These are phyloP conservation scores for Phaenicophaeus curvirostris DNA, from an alignment of 2,797 vertebrate genomes.

Conservation along the genomic window DNA sequence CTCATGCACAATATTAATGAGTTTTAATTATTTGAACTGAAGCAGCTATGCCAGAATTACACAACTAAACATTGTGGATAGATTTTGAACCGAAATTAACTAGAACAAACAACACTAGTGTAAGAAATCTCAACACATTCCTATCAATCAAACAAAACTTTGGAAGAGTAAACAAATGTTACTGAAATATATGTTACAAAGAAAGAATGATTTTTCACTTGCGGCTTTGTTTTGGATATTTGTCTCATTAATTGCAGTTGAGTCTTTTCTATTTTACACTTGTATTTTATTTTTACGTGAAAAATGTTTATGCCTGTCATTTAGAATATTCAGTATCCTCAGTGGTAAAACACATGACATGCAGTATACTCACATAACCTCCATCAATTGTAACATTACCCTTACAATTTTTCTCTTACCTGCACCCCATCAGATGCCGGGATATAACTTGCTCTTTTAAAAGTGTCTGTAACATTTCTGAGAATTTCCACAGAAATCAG, in stretches of 20 bases:
- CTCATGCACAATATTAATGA: background rate
- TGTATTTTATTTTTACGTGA: background rate
- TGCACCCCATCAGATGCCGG: slow-evolving; percentile 97
- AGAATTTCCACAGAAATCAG: slow-evolving; percentile 98
- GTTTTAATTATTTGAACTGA: slow-evolving; percentile 23
- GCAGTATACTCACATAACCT: slow-evolving; percentile 5
- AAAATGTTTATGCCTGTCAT: background rate
- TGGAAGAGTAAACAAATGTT: background rate
- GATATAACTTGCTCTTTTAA: slow-evolving; percentile 96
- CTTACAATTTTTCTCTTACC: slow-evolving; percentile 76
- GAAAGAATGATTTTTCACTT: background rate
- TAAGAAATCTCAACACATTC: background rate
- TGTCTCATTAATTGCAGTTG: background rate
- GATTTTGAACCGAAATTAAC: slow-evolving; percentile 2
- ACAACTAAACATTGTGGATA: background rate
- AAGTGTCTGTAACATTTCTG: slow-evolving; percentile 97
- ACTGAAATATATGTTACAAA: background rate
- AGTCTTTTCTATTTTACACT: background rate
- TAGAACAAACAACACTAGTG: background rate
- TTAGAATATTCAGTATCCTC: slow-evolving; percentile 8
- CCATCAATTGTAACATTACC: background rate
- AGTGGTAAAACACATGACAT: background rate
- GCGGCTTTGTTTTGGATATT: background rate
- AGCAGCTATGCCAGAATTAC: background rate
- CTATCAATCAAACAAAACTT: background rate